phyloP scores from a whole-genome alignment of 2,888 invertebrate species.

The Venustoraphidia nigricollis region DNA sequence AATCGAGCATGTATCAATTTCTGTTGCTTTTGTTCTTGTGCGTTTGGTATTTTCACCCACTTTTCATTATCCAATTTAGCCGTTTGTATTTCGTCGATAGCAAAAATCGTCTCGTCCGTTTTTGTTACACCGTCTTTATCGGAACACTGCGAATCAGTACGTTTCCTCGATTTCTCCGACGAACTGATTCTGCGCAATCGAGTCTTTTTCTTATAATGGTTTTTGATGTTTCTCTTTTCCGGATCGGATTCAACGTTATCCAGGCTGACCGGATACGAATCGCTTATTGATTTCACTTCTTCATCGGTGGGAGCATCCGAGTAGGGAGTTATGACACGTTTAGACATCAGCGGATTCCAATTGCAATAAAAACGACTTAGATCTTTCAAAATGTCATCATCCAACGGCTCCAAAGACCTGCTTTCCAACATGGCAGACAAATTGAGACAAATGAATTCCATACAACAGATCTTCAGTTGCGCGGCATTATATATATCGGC shows the following conservation, averaged over 20 bases:
- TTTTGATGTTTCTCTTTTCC: conserved; percentile 15
- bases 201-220: conserved; percentile 13
- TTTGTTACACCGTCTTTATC: conserved; percentile 1
- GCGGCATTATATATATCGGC: conserved; percentile 60
- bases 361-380: conserved; percentile 51
- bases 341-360: conserved; percentile 41
- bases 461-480: conserved; percentile 52
- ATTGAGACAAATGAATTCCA: conserved; percentile 67
- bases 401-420: conserved; percentile 45
- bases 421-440: conserved; percentile 54
- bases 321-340: conserved; percentile 52
- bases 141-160: conserved; percentile 18
- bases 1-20: conserved; percentile 33
- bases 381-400: conserved; percentile 41
- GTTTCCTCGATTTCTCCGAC: conserved; percentile 22
- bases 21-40: conserved; percentile 29
- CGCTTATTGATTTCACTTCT: conserved; percentile 28
- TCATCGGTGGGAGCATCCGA: conserved; percentile 46
- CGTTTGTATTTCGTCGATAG: conserved; percentile 3
- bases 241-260: conserved; percentile 27
- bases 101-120: background rate
- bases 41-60: conserved; percentile 32
- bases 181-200: conserved; percentile 20
- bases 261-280: conserved; percentile 30
- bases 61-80: conserved; percentile 20